These are phyloP conservation scores for Pseudocheirus occidentalis DNA, from an alignment of 2,797 vertebrate species.

Conservation along the genomic window DNA sequence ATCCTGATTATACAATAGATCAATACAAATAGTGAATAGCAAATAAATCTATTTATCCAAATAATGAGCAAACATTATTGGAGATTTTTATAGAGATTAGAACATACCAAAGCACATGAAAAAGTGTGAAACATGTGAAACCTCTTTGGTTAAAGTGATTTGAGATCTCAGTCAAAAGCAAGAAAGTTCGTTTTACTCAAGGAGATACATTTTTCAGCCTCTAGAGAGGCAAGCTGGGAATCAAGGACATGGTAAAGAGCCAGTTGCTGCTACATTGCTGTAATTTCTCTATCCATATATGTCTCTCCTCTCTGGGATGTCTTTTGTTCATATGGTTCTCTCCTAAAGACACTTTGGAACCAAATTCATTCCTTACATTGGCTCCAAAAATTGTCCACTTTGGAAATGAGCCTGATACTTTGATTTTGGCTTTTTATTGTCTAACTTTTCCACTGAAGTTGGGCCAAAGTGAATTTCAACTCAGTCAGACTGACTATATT, in stretches of 20 bases:
- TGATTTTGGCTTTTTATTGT: background rate
- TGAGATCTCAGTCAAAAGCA: background rate
- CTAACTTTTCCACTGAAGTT: background rate
- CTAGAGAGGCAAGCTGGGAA: background rate
- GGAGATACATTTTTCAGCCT: background rate
- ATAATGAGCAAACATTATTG: background rate
- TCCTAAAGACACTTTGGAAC: background rate
- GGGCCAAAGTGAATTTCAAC: background rate
- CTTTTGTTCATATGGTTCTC: background rate
- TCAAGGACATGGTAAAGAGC: background rate
- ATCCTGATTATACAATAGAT: background rate
- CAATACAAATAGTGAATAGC: background rate
- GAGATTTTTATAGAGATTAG: background rate
- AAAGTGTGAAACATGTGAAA: background rate
- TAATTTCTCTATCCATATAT: background rate
- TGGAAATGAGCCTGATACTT: background rate
- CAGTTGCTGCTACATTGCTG: background rate
- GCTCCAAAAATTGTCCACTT: background rate
- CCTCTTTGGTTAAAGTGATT: background rate
- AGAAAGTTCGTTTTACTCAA: background rate
- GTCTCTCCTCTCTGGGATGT: background rate
- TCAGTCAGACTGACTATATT: conserved; percentile 7
- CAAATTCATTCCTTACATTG: background rate
- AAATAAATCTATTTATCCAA: background rate
- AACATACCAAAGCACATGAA: background rate